A percentile compares a stretch with the other conserved stretches of the same genome.
Evolutionary conservation across 2,888 invertebrate species (phyloP).

Genomic region (Colletes collaris): DNA sequence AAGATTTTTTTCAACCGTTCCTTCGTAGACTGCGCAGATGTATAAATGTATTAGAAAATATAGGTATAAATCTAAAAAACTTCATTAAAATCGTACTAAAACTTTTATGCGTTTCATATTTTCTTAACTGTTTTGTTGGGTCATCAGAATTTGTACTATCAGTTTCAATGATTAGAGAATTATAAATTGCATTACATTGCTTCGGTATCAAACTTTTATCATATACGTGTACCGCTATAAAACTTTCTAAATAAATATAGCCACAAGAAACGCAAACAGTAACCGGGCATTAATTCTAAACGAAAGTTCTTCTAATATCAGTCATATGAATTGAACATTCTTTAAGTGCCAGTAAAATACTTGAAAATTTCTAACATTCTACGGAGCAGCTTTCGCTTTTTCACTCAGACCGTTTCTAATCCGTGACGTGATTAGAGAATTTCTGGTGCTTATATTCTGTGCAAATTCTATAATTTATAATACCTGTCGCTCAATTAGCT

Average conservation of each 20-base stretch:
- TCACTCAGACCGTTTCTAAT: constrained; percentile 7
- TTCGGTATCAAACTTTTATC: background rate
- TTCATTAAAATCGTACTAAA: background rate
- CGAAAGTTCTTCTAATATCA: too few relatives aligned
- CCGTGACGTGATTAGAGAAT: constrained; percentile 31
- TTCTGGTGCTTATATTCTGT: constrained; percentile 57
- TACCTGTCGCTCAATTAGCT: constrained; percentile 98
- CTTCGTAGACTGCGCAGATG: background rate
- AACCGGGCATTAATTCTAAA: too few relatives aligned
- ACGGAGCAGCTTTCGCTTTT: background rate
- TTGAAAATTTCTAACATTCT: too few relatives aligned
- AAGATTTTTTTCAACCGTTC: constrained; percentile 35
- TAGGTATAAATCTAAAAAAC: constrained; percentile 1
- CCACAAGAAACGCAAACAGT: too few relatives aligned
- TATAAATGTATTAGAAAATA: background rate
- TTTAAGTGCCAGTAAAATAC: too few relatives aligned
- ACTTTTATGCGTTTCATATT: background rate
- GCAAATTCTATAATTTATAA: constrained; percentile 66
- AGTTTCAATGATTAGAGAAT: background rate
- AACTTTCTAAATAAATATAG: too few relatives aligned
- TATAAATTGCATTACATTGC: background rate
- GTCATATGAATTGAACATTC: too few relatives aligned
- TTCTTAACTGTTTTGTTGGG: background rate
- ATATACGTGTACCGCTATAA: too few relatives aligned
- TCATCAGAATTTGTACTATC: background rate